Evolutionary conservation across 2,113 vertebrate species (phyloP).

Genomic region (Potamarius usumacintae): DNA sequence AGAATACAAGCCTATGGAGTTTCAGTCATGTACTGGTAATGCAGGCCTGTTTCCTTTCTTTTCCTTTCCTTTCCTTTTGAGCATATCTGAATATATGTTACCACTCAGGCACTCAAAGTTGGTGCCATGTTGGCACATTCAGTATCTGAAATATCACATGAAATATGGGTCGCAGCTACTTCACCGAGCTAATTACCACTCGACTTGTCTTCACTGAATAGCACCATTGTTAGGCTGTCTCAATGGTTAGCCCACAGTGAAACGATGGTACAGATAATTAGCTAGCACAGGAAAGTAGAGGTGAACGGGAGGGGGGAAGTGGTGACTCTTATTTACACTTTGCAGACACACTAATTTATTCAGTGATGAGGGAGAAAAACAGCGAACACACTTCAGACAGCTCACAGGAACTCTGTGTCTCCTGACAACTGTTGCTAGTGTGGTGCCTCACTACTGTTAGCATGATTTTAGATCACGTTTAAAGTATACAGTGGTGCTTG

Average conservation of each 20-base stretch:
- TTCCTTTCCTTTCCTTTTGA: neutral
- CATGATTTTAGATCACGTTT: constrained; percentile 12
- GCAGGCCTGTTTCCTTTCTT: neutral
- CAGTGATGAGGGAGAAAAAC: constrained; percentile 45
- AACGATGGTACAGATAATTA: constrained; percentile 38
- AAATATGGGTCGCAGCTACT: constrained; percentile 36
- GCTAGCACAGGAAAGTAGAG: neutral
- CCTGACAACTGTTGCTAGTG: constrained; percentile 43
- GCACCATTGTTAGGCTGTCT: constrained; percentile 32
- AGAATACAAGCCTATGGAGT: too few relatives aligned
- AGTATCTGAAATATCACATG: constrained; percentile 40
- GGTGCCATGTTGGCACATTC: constrained; percentile 3
- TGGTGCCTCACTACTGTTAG: constrained; percentile 19
- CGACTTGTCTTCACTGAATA: constrained; percentile 13
- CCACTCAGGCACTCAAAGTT: neutral
- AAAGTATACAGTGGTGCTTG: neutral
- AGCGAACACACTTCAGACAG: constrained; percentile 40
- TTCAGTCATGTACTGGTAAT: neutral
- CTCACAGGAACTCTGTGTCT: constrained; percentile 50
- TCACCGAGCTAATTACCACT: constrained; percentile 43
- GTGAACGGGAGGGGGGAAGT: neutral
- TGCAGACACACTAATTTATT: constrained; percentile 60
- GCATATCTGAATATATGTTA: constrained; percentile 22
- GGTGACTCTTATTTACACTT: constrained; percentile 61
- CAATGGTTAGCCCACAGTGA: constrained; percentile 25